These are phyloP conservation scores for Lepidocolaptes lacrymiger DNA, from an alignment of 2,797 vertebrate genomes.

Conservation along the genomic window DNA sequence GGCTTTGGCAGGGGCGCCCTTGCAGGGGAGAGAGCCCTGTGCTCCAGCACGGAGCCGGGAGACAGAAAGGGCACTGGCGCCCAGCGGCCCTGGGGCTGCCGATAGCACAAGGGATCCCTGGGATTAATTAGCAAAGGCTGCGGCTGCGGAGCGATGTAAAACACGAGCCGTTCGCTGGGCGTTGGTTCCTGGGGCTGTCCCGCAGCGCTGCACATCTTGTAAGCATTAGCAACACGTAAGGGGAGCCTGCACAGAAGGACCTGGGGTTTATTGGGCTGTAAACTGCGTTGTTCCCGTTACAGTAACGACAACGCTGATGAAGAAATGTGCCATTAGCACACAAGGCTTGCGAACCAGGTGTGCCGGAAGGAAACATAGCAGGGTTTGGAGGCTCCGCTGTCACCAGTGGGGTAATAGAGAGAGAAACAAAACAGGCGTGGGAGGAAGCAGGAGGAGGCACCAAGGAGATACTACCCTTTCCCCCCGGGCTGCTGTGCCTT, in stretches of 20 bases:
- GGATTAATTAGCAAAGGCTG: constrained; percentile 28
- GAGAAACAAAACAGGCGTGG: not conserved
- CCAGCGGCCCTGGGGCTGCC: not conserved
- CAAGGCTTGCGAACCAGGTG: not conserved
- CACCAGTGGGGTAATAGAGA: not conserved
- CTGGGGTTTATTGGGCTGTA: constrained; percentile 56
- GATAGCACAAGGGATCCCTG: not conserved
- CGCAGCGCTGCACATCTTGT: constrained; percentile 3
- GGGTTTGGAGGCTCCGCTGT: not conserved
- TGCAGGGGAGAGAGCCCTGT: not conserved
- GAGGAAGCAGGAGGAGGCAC: not conserved
- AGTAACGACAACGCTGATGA: not conserved
- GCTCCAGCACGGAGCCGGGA: accelerated
- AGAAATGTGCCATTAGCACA: not conserved
- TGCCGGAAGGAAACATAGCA: not conserved
- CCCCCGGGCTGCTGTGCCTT: not conserved
- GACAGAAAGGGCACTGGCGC: accelerated
- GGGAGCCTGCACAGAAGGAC: constrained; percentile 53
- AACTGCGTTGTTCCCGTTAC: constrained; percentile 45
- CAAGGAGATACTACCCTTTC: not conserved
- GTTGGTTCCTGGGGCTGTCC: not conserved
- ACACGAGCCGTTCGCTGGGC: constrained; percentile 6
- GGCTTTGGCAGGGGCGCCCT: not conserved
- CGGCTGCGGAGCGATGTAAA: not conserved
- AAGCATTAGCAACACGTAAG: constrained; percentile 24